Base-by-base conservation (phyloP, 2,113 vertebrate genomes). In the Eleginops maclovinus region DNA sequence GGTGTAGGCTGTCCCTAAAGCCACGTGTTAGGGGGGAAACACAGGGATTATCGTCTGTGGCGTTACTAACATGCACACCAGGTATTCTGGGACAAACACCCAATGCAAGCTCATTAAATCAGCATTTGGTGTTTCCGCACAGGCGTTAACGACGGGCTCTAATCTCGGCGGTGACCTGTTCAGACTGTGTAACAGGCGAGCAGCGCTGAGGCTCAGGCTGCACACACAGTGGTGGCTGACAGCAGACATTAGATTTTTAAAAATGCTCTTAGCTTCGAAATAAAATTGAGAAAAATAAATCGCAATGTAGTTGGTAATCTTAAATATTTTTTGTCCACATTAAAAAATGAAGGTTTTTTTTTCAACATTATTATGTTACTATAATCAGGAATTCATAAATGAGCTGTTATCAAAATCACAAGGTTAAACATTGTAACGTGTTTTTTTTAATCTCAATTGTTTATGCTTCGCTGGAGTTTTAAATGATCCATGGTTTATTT, bases 91-190 rank as follows among this genome's bases (percentile, higher is more conserved):
- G 85, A 88, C 86, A 85, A 89, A 92, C 87, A 90, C 26, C 82
- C 89, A 79, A 80, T 70, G 83, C 83, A 87, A 91, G 88, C 89
- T 91, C 91, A 91, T 94, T 93, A 93, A 88, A 92, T 64, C 81
- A 88, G 87, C 89, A 89, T 91, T 91, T 88, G 83, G 86, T 85
- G 86, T 60, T 56, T 81, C 85, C 74, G 82, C 82, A 89, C 81
- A 80, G 87, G 88, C 87, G 90, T 91, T 91, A 89, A 89, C 81
- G 86, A 91, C 87, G 82, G 74, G 84, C 88, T 86, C 82, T 92
- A 91, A 92, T 91, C 90, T 90, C 73, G 47, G 82, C 79, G 65
- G 58, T 88, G 90, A 89, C 84, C 89, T 69, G 79, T 49, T 72
- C 82, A 14, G 81, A 89, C 58, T 77, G 86, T 87, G 88, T 73